Evolutionary conservation across 2,113 vertebrate species (phyloP).

Genomic region (Butorides virescens): DNA sequence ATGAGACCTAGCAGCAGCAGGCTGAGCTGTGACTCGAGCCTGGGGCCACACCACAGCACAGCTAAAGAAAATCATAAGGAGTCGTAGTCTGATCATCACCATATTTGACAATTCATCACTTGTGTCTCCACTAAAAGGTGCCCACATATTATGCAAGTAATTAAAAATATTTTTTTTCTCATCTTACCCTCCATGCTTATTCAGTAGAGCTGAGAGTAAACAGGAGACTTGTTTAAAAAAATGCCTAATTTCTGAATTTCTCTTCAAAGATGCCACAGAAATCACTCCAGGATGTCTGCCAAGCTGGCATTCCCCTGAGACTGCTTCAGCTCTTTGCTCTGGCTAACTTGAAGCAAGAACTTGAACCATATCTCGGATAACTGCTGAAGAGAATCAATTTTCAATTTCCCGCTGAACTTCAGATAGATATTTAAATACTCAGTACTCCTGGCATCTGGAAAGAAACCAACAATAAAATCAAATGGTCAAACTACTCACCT

Average conservation of each 20-base stretch:
- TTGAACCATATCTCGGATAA: slow-evolving; percentile 45
- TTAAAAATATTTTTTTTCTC: not conserved
- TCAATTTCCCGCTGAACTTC: slow-evolving; percentile 57
- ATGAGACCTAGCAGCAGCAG: not conserved
- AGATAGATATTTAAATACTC: slow-evolving; percentile 54
- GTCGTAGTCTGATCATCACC: not conserved
- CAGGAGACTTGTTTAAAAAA: not conserved
- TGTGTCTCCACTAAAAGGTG: not conserved
- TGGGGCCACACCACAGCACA: not conserved
- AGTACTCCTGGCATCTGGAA: slow-evolving; percentile 37
- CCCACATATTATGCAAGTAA: accelerated
- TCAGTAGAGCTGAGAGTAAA: not conserved
- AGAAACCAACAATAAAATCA: slow-evolving; percentile 55
- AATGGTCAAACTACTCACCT: slow-evolving; percentile 18
- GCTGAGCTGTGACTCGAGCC: not conserved
- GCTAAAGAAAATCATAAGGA: not conserved
- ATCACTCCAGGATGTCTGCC: not conserved
- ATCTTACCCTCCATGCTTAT: not conserved
- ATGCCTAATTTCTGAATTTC: not conserved
- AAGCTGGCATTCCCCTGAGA: not conserved
- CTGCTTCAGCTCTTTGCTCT: slow-evolving; percentile 2
- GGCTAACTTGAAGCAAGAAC: slow-evolving; percentile 26
- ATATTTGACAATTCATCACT: not conserved
- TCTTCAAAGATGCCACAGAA: not conserved
- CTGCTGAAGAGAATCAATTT: slow-evolving; percentile 61